Base-by-base conservation (phyloP, 2,113 vertebrate species). In the Herpetotheres cachinnans region DNA sequence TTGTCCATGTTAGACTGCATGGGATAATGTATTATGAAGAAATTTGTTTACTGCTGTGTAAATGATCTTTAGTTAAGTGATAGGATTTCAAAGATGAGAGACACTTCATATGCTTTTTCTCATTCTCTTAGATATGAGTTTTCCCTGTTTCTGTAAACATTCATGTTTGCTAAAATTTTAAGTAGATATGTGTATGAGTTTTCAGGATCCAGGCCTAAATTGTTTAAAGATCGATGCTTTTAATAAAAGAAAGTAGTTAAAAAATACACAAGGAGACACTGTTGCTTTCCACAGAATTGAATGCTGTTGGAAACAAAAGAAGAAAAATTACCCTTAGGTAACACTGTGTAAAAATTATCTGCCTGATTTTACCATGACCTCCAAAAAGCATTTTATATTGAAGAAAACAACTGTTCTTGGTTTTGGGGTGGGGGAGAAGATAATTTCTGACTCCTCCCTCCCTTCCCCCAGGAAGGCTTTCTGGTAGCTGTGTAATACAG, bases 1-100 rank as follows among this genome's bases (percentile, higher is more conserved):
- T 65, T 92, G 55, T 70, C 32, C 11, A 3, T 0, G 0, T 71
- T 76, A 46, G 34, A 12, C 52, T 70, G 13, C 11, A 8, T 61
- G 10, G 21, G 18, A 67, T 90, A 63, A 54, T 4, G 1, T 67
- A 26, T 56, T 69, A 19, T 6, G 40, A 72, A 29, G 74, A 47
- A 65, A 6, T 20, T 25, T 59, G 13, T 54, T 79, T 82, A 18
- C 20, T 59, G n/a, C 46, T 72, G 9, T 69, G 10, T 69, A 65
- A 72, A 29, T 83, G 29, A 44, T 61, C 32, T 44, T 79, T n/a
- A 46, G 13, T 52, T 84, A 30, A 81, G 20, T 70, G 49, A 47
- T 32, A 40, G 50, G 13, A 54, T 58, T 91, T 81, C 0, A 0
- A 73, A 74, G 27, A 62, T 82, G 38, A n/a, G 59, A 93, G 25